These are phyloP conservation scores for Pyrocephalus nanus DNA, from an alignment of 2,797 vertebrate species.

Conservation along the genomic window DNA sequence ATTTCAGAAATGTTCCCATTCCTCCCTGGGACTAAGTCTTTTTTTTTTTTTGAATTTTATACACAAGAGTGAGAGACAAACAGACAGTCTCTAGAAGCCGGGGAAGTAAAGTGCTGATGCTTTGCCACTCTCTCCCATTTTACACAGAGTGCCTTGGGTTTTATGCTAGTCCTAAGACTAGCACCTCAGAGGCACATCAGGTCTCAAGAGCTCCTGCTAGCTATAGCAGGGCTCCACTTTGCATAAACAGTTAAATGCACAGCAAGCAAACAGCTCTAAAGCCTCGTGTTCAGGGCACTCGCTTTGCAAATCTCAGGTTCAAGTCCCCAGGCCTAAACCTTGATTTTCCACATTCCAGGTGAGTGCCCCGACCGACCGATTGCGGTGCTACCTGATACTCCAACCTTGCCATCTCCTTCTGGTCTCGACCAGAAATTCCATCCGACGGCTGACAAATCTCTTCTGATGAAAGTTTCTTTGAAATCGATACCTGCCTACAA, in stretches of 20 bases:
- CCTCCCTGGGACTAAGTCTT: background rate
- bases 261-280: background rate
- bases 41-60: background rate
- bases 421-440: slow-evolving; percentile 51
- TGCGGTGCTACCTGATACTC: slow-evolving; percentile 24
- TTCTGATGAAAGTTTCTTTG: slow-evolving; percentile 66
- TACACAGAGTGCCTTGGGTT: background rate
- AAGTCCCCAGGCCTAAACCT: slow-evolving; percentile 43
- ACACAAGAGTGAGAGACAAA: background rate
- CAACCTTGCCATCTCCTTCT: slow-evolving; percentile 59
- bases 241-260: slow-evolving; percentile 16
- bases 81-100: background rate
- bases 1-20: background rate
- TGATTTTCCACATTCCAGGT: slow-evolving; percentile 71
- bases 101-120: background rate
- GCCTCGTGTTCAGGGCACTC: background rate
- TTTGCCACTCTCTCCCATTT: background rate
- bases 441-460: slow-evolving; percentile 59
- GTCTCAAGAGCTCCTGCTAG: background rate
- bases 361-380: background rate
- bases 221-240: background rate
- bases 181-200: background rate
- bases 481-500: slow-evolving; percentile 39
- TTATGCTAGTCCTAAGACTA: background rate
- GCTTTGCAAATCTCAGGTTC: background rate